A percentile compares a stretch with the other conserved stretches of the same genome.
Evolutionary conservation across 2,797 vertebrate species (phyloP).

Genomic region (Ptychadena robeensis): DNA sequence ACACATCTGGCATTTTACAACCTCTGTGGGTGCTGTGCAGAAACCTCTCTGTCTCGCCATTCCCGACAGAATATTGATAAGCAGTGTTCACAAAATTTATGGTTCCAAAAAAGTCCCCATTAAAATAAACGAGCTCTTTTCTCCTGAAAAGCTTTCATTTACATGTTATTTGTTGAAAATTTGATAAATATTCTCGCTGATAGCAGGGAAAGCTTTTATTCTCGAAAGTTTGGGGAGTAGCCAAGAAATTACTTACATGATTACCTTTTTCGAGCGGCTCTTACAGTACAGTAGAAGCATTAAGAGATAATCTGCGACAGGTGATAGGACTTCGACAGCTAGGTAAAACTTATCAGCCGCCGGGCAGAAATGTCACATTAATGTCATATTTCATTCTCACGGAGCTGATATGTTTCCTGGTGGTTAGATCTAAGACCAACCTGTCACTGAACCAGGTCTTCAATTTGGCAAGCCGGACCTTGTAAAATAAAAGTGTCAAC

Average conservation of each 20-base stretch:
- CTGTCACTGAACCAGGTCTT: neutral
- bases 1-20: no score
- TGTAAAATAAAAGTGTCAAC: neutral
- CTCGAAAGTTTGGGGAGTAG: neutral
- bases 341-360: slow-evolving; percentile 18
- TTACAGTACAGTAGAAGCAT: slow-evolving; percentile 35
- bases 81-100: neutral
- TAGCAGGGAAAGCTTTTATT: slow-evolving; percentile 9
- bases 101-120: neutral
- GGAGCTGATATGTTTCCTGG: neutral
- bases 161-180: slow-evolving; percentile 27
- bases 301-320: slow-evolving; percentile 38
- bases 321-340: slow-evolving; percentile 28
- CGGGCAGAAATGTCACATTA: slow-evolving; percentile 44
- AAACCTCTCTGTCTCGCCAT: neutral
- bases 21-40: no score
- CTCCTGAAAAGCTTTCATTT: slow-evolving; percentile 13
- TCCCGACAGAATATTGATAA: neutral
- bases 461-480: neutral
- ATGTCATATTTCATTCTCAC: slow-evolving; percentile 35
- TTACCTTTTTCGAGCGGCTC: slow-evolving; percentile 29
- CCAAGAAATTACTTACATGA: slow-evolving; percentile 50
- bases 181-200: slow-evolving; percentile 38
- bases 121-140: neutral
- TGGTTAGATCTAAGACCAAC: neutral